Percentiles rank a stretch among this genome's conserved stretches.
These are phyloP conservation scores for Nixonia krombeini DNA, from an alignment of 1,140 invertebrate species.

Conservation along the genomic window DNA sequence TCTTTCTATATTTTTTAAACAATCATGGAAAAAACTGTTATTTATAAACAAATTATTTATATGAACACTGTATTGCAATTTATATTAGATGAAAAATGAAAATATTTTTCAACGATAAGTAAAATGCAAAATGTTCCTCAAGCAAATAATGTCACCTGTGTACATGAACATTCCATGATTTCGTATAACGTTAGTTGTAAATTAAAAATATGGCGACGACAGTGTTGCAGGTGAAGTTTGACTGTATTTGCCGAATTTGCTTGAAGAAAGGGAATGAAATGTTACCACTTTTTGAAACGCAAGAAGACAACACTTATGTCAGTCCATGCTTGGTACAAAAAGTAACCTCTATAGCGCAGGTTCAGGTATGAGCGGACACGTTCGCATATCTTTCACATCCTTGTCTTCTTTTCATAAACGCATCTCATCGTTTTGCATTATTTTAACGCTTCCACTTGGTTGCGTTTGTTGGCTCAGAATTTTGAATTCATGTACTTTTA, in stretches of 20 bases:
- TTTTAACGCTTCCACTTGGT: conserved; percentile 30
- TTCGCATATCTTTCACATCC: conserved; percentile 28
- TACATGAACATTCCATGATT: too few relatives aligned
- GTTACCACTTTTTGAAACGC: conserved; percentile 34
- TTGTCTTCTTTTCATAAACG: background rate
- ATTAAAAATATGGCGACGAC: background rate
- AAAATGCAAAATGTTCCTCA: too few relatives aligned
- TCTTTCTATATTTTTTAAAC: too few relatives aligned
- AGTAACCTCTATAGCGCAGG: conserved; percentile 48
- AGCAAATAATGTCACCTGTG: too few relatives aligned
- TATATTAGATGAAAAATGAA: too few relatives aligned
- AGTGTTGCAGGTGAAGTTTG: conserved; percentile 17
- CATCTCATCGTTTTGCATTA: conserved; percentile 5
- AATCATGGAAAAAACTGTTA: too few relatives aligned
- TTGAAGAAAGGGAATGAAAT: conserved; percentile 41
- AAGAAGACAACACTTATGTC: conserved; percentile 3
- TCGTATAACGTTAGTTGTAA: too few relatives aligned
- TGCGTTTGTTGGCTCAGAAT: conserved; percentile 8
- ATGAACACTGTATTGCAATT: too few relatives aligned
- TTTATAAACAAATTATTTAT: too few relatives aligned
- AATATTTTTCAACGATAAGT: too few relatives aligned
- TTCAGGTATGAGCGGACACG: conserved; percentile 51
- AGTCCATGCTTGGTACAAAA: conserved; percentile 28
- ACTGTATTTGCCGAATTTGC: conserved; percentile 53
- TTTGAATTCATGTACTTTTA: too few relatives aligned